These are phyloP conservation scores for Martes martes DNA, from an alignment of 2,113 vertebrate genomes.

Conservation along the genomic window DNA sequence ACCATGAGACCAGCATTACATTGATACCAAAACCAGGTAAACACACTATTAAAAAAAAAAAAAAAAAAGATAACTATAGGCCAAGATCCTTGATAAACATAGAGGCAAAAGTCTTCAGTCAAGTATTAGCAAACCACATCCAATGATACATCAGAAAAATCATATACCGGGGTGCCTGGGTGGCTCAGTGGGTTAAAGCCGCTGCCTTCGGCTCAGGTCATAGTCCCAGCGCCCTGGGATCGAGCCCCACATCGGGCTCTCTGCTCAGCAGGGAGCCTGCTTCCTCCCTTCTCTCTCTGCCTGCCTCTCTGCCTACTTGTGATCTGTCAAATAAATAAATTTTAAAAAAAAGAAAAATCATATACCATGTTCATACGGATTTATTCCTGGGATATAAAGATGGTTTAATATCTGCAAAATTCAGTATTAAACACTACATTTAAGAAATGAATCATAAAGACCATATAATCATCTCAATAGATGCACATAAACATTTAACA, in stretches of 20 bases:
- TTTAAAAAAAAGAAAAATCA: neutral
- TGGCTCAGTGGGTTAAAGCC: too few species aligned
- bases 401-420: neutral
- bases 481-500: neutral
- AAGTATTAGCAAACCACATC: neutral
- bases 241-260: too few species aligned
- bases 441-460: neutral
- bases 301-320: too few species aligned
- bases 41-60: neutral
- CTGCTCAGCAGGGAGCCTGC: too few species aligned
- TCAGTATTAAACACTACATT: neutral
- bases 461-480: neutral
- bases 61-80: neutral
- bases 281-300: too few species aligned
- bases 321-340: too few species aligned
- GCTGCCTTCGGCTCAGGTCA: too few species aligned
- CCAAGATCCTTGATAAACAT: neutral
- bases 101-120: neutral
- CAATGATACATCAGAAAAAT: neutral
- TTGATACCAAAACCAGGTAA: neutral
- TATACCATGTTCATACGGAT: neutral
- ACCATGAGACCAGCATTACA: neutral
- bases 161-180: too few species aligned
- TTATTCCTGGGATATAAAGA: neutral
- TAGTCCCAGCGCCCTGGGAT: too few species aligned